Evolutionary conservation across 2,113 vertebrate species (phyloP).

Genomic region (Gymnogyps californianus): DNA sequence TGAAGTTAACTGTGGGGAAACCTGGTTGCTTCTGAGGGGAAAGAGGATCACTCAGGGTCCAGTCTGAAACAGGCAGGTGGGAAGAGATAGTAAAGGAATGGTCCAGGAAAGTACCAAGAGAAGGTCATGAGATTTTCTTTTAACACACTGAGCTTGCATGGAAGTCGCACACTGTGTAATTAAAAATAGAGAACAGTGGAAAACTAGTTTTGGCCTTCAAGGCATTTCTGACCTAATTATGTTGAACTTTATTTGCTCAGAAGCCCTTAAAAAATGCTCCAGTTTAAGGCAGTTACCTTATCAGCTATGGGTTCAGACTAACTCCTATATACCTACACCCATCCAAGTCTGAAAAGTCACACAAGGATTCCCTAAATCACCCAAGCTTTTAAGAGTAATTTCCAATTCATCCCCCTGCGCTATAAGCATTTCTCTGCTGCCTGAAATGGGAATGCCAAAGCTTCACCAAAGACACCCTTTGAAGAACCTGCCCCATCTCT

Average conservation of each 20-base stretch:
- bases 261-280: conserved; percentile 42
- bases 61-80: not conserved
- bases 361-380: not conserved
- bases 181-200: conserved; percentile 55
- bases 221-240: conserved; percentile 64
- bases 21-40: not conserved
- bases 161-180: conserved; percentile 35
- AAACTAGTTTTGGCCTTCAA: conserved; percentile 53
- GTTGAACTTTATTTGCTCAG: conserved; percentile 50
- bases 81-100: not conserved
- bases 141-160: not conserved
- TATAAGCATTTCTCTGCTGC: not conserved
- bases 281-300: conserved; percentile 11
- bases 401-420: not conserved
- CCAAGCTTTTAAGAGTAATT: not conserved
- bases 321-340: not conserved
- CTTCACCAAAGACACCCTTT: not conserved
- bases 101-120: not conserved
- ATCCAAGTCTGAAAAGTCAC: not conserved
- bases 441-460: not conserved
- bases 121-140: conserved; percentile 2
- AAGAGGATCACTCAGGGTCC: not conserved
- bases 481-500: not conserved
- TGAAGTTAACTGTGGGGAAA: not conserved
- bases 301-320: not conserved